These are phyloP conservation scores for Ormia ochracea DNA, from an alignment of 2,888 invertebrate species.

Conservation along the genomic window DNA sequence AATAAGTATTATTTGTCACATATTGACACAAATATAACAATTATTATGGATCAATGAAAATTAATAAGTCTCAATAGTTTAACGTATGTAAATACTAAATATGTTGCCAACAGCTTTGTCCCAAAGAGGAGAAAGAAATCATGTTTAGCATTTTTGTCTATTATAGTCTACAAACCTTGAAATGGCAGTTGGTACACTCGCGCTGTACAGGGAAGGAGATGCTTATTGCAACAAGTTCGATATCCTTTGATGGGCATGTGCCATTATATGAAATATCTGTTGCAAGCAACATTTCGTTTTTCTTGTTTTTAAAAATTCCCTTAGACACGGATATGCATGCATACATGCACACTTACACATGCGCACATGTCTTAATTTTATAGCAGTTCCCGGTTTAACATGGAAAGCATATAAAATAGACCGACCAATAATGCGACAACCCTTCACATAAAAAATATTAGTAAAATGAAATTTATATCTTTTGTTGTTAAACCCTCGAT, in stretches of 20 bases:
- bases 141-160: too few relatives aligned
- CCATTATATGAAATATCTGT: constrained; percentile 23
- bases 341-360: neutral
- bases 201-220: neutral
- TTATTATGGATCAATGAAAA: too few relatives aligned
- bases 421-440: constrained; percentile 39
- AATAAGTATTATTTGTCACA: too few relatives aligned
- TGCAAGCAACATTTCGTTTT: neutral
- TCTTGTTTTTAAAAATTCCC: constrained; percentile 3
- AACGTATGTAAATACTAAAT: too few relatives aligned
- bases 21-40: too few relatives aligned
- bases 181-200: neutral
- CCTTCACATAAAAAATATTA: constrained; percentile 22
- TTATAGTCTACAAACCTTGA: too few relatives aligned
- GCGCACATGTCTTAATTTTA: too few relatives aligned
- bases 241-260: constrained; percentile 55
- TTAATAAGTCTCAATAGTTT: too few relatives aligned
- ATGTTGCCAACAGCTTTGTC: too few relatives aligned
- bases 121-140: too few relatives aligned
- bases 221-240: constrained; percentile 5
- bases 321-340: too few relatives aligned
- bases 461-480: neutral
- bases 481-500: constrained; percentile 20
- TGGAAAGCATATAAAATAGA: neutral
- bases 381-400: constrained; percentile 9